Base-by-base conservation (phyloP, 2,113 vertebrate genomes). In the Otolemur garnettii region DNA sequence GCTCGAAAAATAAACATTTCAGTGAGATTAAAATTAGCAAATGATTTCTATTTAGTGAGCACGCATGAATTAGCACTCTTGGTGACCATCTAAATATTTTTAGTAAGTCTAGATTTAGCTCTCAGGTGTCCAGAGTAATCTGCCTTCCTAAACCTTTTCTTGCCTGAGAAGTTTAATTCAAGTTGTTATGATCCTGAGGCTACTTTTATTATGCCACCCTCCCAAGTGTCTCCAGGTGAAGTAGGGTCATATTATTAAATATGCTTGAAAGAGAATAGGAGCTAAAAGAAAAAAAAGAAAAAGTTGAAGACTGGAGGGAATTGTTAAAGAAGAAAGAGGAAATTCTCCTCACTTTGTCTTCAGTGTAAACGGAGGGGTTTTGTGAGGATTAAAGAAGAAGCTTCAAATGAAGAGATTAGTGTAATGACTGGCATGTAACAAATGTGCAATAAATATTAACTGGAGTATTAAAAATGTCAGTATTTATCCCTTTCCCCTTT, bases 1-100 rank as follows among this genome's bases (percentile, higher is more conserved):
- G 15, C 60, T 13, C 97, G 57, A 66, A 59, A 87, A 71, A 86
- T 28, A 91, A 45, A 89, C 22, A 66, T 74, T 71, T 88, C 17
- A 89, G 89, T 94, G 88, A 79, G 88, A 79, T 94, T 91, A 74
- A 90, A 93, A 66, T 18, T 87, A 62, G 28, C 50, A 85, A 96
- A 42, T 5, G 1, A 66, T 33, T 95, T 85, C 14, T 83, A 69
- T 71, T 87, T 7, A 62, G 24, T 69, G 24, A 88, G 1, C 18
- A 55, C 7, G 5, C 6, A 59, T 55, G 30, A 90, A 55, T 28
- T 83, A 68, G 2, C 45, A 87, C 92, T 35, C 24, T 22, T 59
- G 55, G n/a, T 62, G 19, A 74, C 21, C 33, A 30, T 50, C 5
- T 53, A 92, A 84, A 3, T 81, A 59, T 88, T 91, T 92, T 50